Evolutionary conservation across 2,113 vertebrate genomes (phyloP), one percentile per base, ranked within the genome.

Genomic region (Larimichthys polyactis): DNA sequence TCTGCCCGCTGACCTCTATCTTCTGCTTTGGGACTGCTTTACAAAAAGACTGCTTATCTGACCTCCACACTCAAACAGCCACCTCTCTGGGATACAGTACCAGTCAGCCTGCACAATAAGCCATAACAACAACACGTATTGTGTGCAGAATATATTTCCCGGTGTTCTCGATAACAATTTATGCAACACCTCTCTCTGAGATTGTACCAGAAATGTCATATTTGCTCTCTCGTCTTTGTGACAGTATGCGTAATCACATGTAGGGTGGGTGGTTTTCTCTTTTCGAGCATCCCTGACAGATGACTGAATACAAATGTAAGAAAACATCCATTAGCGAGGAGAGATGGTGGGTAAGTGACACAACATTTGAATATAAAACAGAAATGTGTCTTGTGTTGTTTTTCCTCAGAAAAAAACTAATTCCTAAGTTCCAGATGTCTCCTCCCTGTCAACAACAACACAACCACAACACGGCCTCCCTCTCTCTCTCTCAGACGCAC

Each of bases 231-330:
- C 24, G 12, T 76, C 36, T 49, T 54, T 54, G 44, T 58, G 78
- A 69, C 69, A 49, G 66, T 27, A 60, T 75, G 54, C 27, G 49
- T 71, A 84, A 79, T 80, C 78, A 78, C 71, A 79, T 64, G 49
- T 52, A 22, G 43, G 63, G 11, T 19, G 55, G 36, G 10, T 55
- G 36, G 10, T 55, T 77, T 75, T 71, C 64, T 82, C 74, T 51
- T 62, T 51, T 62, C 16, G 44, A 81, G 40, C 20, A 27, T 51
- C 65, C n/a, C 51, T 65, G 86, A 86, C 88, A 83, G 71, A 64
- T 87, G 82, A 89, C 67, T 74, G 89, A 86, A 89, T 71, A 66
- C 60, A 78, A 90, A 87, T 75, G 65, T 43, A 78, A 81, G 63
- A 74, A 82, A 75, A 75, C 60, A 54, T 55, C 62, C 66, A 11